Evolutionary conservation across 2,113 vertebrate genomes (phyloP).

Genomic region (Zosterops borbonicus): DNA sequence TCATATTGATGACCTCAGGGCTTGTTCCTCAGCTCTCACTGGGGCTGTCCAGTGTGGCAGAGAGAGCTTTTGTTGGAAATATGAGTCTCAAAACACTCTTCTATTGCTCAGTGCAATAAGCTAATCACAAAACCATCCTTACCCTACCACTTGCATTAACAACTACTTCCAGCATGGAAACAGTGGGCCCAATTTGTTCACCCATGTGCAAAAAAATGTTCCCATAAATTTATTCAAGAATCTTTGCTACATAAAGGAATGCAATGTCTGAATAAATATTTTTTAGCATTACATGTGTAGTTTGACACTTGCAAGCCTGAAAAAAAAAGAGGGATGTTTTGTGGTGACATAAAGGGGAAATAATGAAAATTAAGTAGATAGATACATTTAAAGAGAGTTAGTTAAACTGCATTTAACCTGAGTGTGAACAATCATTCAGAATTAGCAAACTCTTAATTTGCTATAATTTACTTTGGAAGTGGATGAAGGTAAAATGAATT

Average conservation of each 20-base stretch:
- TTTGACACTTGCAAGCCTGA: not conserved
- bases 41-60: not conserved
- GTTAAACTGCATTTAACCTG: slow-evolving; percentile 42
- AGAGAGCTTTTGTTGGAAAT: not conserved
- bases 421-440: slow-evolving; percentile 45
- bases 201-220: not conserved
- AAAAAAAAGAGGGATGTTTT: not conserved
- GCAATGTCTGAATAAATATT: not conserved
- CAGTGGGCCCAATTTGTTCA: not conserved
- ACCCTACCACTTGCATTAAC: not conserved
- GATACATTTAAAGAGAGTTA: not conserved
- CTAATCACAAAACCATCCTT: not conserved
- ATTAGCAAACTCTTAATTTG: slow-evolving; percentile 46
- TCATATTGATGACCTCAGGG: not conserved
- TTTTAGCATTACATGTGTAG: not conserved
- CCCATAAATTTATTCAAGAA: not conserved
- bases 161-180: not conserved
- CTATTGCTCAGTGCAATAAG: not conserved
- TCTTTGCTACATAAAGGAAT: not conserved
- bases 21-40: not conserved
- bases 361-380: slow-evolving; percentile 18
- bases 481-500: slow-evolving; percentile 60
- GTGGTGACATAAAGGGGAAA: not conserved
- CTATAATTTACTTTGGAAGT: slow-evolving; percentile 41
- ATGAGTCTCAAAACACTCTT: not conserved